Conservation (phyloP, 2,113 vertebrate species). For the Poecilia latipinna region DNA sequence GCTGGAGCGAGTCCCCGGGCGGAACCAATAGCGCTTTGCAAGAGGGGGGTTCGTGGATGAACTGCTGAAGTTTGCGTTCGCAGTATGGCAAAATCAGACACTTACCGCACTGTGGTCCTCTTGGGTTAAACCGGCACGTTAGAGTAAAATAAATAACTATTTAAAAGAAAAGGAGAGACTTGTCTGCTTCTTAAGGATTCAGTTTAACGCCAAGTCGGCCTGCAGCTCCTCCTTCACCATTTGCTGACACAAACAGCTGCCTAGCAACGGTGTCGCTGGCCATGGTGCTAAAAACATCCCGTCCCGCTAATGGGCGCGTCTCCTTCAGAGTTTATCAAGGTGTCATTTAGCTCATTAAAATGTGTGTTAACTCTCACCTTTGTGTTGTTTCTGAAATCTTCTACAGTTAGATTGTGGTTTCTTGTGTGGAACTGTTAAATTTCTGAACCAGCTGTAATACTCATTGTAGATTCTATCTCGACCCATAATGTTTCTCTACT, state of each 20-base stretch:
- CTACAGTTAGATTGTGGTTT: neutral
- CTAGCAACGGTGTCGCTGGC: conserved; percentile 75
- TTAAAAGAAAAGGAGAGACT: neutral
- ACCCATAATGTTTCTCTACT: neutral
- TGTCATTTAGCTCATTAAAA: neutral
- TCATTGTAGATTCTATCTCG: neutral
- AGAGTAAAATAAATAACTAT: neutral
- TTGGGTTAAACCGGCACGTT: neutral
- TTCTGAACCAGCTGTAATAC: neutral
- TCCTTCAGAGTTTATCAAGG: conserved; percentile 23
- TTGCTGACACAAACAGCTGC: conserved; percentile 58
- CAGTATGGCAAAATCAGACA: neutral
- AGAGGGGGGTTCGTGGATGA: conserved; percentile 20
- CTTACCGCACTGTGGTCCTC: neutral
- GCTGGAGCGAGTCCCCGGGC: conserved; percentile 68
- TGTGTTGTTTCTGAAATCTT: neutral
- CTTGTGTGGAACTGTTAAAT: neutral
- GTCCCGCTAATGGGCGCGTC: conserved; percentile 26
- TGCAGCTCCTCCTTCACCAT: conserved; percentile 14
- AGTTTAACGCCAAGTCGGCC: neutral
- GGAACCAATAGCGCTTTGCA: conserved; percentile 66
- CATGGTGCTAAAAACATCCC: conserved; percentile 69
- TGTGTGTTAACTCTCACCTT: neutral
- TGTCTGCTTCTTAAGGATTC: neutral
- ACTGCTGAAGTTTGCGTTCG: conserved; percentile 60